Evolutionary conservation across 2,888 invertebrate species (phyloP), one percentile per base, ranked within the genome.

Genomic region (Drosophila fungiperda): DNA sequence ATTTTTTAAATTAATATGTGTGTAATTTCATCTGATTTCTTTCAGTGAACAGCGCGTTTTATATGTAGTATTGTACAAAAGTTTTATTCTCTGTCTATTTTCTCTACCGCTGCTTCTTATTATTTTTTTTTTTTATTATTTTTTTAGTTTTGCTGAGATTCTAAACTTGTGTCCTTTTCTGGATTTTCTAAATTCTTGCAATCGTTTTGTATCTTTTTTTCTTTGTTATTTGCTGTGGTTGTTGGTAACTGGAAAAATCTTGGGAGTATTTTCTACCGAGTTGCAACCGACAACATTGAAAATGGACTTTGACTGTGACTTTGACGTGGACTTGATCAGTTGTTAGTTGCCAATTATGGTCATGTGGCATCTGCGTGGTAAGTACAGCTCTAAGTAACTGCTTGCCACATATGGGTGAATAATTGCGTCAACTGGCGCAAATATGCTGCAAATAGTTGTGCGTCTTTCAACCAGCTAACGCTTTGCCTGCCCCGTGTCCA

Each of bases 341-440:
- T 55, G 35, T 49, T 54, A 38, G 73, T 57, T 57, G 70, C 59
- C 73, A 59, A 48, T 63, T 76, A 76, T 76, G 76, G 76, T 42
- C 76, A 76, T 76, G 60, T 76, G 74, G 69, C 77, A 77, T 64
- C 36, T 58, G 38, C 64, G 68, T 53, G 50, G 61, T 48, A 69
- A 66, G 66, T 6, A 38, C 26, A 68, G 69, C 68, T 70, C 74
- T 69, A 71, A 63, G 72, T 59, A 71, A 72, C 62, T 69, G 52
- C 69, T 77, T 71, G 73, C 80, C 84, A 67, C 83, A 83, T 82
- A 83, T 84, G 84, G 49, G 49, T 70, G 72, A 66, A 80, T 76
- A 64, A 73, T 80, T 82, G 76, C 64, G 69, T 82, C 82, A 81
- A 78, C 68, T 69, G 67, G 50, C 68, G 78, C 67, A 66, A 73